Evolutionary conservation across 2,113 vertebrate genomes (phyloP).

Genomic region (Epinephelus lanceolatus): DNA sequence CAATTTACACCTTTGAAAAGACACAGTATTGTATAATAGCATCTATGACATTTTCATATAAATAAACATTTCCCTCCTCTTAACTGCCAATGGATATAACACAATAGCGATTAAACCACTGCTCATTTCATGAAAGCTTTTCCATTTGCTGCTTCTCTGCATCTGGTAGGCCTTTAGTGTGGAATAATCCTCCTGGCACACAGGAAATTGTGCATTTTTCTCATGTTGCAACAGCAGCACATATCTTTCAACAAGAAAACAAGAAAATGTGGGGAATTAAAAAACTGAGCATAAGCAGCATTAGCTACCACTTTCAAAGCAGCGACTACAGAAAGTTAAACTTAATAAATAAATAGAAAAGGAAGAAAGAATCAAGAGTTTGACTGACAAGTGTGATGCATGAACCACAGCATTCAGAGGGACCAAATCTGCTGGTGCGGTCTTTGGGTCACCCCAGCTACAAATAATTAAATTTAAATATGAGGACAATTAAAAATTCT

Average conservation of each 20-base stretch:
- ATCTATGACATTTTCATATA: conserved; percentile 43
- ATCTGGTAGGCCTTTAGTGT: conserved; percentile 17
- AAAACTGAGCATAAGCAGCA: not conserved
- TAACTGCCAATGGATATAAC: conserved; percentile 12
- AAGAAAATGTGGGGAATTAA: conserved; percentile 2
- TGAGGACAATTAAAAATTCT: too few species aligned
- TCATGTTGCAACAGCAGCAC: not conserved
- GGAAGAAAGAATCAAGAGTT: not conserved
- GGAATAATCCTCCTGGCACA: conserved; percentile 33
- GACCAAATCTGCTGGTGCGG: too few species aligned
- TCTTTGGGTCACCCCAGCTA: too few species aligned
- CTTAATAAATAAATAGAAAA: not conserved
- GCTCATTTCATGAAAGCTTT: conserved; percentile 48
- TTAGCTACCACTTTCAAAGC: not conserved
- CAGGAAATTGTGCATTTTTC: conserved; percentile 5
- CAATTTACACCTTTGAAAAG: conserved; percentile 53
- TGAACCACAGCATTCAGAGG: not conserved
- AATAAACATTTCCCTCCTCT: conserved; percentile 27
- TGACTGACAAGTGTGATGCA: not conserved
- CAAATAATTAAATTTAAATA: too few species aligned
- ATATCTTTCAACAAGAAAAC: conserved; percentile 1
- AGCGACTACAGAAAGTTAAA: not conserved
- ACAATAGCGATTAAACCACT: conserved; percentile 54
- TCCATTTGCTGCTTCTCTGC: conserved; percentile 34
- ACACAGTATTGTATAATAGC: conserved; percentile 8